Evolutionary conservation across 2,797 vertebrate genomes (phyloP), one percentile per base, ranked within the genome.

Genomic region (Neosilurus mollespiculum): DNA sequence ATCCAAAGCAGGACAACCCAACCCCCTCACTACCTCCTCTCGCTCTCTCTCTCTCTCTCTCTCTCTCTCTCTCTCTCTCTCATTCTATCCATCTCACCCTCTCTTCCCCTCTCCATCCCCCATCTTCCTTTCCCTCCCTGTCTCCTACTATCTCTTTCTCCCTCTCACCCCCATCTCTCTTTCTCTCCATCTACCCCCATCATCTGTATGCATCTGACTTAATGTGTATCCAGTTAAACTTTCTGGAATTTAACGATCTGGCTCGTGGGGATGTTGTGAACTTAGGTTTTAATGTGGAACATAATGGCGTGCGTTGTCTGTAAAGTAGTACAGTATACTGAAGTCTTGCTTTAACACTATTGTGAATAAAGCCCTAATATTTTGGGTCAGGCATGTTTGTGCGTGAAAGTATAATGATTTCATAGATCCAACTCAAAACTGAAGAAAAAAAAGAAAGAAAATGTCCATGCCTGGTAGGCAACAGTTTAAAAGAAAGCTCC

Each of bases 1-100:
- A 76, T 58, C 54, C 26, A 76, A 76, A 59, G 54, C 72, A 76
- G 54, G 16, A 56, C 53, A 56, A 56, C 24, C 24, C 15, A 73
- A 30, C 53, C 71, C 14, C 22, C 49, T 26, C 15, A 26, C 34
- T 43, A 43, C 43, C 43, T 5, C 43, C 49, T 53, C 70, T 1
- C 2, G 7, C 54, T 11, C 2, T 62, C 61, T 4, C 7, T 22
- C 14, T 34, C 53, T 56, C 24, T 75, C 30, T 58, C 18, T 58
- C 16, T 58, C 26, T 56, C 24, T 1, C 54, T 14, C 11, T 56
- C 15, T 56, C 10, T 56, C 15, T 11, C 15, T 56, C 15, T 30
- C 15, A 56, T 16, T 56, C 10, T 30, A 30, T 14, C 15, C 54
- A 56, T 56, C 43, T 43, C 8, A 4, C 43, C 8, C 8, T 43